Conservation (phyloP, 2,113 vertebrate species). For the Heteronetta atricapilla region DNA sequence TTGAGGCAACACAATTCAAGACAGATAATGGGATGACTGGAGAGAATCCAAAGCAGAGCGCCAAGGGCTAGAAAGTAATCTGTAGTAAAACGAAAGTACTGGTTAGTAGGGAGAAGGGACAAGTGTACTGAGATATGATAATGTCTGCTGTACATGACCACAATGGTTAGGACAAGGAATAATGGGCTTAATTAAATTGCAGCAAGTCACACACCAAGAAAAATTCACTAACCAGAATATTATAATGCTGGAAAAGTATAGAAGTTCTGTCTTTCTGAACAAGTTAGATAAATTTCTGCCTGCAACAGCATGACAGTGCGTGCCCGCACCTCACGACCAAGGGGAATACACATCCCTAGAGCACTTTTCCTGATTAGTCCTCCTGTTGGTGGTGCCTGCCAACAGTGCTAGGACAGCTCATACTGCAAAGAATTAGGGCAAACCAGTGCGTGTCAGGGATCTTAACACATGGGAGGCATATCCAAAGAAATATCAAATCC, state of each 20-base stretch:
- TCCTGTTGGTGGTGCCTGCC: neutral
- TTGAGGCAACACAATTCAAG: neutral
- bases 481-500: neutral
- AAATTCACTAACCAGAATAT: neutral
- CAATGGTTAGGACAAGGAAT: neutral
- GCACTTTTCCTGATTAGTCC: neutral
- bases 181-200: neutral
- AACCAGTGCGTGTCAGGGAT: neutral
- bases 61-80: slow-evolving; percentile 8
- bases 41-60: neutral
- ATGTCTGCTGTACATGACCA: neutral
- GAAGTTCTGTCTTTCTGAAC: neutral
- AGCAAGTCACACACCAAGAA: neutral
- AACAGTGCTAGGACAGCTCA: neutral
- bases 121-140: neutral
- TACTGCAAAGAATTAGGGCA: neutral
- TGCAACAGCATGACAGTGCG: neutral
- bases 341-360: neutral
- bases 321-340: neutral
- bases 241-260: neutral
- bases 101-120: neutral
- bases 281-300: neutral
- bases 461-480: neutral
- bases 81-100: neutral
- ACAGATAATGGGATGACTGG: neutral